Base-by-base conservation (phyloP, 2,113 vertebrate species). In the Archilochus colubris region DNA sequence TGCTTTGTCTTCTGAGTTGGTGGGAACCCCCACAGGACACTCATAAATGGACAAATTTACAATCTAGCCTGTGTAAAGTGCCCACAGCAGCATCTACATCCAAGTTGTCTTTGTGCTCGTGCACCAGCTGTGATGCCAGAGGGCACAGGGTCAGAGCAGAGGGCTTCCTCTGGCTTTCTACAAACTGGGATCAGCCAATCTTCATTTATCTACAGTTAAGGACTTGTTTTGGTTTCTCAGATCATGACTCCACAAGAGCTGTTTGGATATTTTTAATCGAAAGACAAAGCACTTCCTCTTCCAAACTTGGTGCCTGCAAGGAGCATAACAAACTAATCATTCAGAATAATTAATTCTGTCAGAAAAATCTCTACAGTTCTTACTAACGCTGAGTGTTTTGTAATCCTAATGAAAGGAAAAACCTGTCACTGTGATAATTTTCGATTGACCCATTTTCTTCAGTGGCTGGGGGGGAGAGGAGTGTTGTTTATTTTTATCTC, bases 41-140 rank as follows among this genome's bases (percentile, higher is more conserved):
- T 97, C 89, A 94, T 94, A 98, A 98, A 97, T 96, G 89, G 86
- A 96, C 91, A 97, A 96, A 97, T 97, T 97, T 97, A 98, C 97
- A 98, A 97, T 94, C 96, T 85, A 90, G 91, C 76, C 92, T 96
- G 84, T 93, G 88, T 88, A 95, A 98, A 97, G 82, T 92, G 93
- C 96, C 94, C 94, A 93, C 88, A 96, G 96, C 89, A 82, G 73
- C 95, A 96, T 92, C 95, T 91, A 94, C 88, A 92, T 97, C 55
- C 84, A 95, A 91, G 91, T 75, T 73, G 72, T 93, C 96, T 97
- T 98, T 97, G 96, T 97, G 96, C 61, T 91, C 33, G 5, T 86
- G 91, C 94, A 96, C 96, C 97, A 97, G 96, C 97, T 98, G 97
- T 96, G 97, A 98, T 95, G 96, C 96, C 78, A 85, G 66, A 92